Evolutionary conservation across 1,140 invertebrate species (phyloP).

Genomic region (Bicyclus anynana): DNA sequence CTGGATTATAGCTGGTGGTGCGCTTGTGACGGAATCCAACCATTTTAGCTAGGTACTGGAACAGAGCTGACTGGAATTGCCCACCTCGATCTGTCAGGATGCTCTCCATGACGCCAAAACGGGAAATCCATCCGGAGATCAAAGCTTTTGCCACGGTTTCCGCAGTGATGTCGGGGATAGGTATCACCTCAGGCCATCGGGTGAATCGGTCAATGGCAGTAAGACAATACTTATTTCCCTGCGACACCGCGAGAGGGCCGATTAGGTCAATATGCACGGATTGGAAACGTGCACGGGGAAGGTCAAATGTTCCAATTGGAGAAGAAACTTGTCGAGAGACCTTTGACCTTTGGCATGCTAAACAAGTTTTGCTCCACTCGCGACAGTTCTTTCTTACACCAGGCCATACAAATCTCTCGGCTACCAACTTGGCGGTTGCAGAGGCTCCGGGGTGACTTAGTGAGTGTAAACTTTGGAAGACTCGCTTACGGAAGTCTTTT

Average conservation of each 20-base stretch:
- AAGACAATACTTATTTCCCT: slow-evolving; percentile 16
- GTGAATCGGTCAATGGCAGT: slow-evolving; percentile 17
- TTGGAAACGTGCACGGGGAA: slow-evolving; percentile 13
- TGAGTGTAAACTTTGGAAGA: slow-evolving; percentile 2
- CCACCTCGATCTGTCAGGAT: slow-evolving; percentile 15
- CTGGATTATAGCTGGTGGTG: slow-evolving; percentile 14
- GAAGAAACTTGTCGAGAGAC: slow-evolving; percentile 15
- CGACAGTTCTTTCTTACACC: slow-evolving; percentile 18
- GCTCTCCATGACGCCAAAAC: slow-evolving; percentile 15
- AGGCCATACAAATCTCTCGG: slow-evolving; percentile 20
- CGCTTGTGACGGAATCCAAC: slow-evolving; percentile 1
- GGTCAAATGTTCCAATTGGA: slow-evolving; percentile 7
- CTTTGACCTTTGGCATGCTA: slow-evolving; percentile 20
- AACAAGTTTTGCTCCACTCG: slow-evolving; percentile 12
- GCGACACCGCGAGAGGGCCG: slow-evolving; percentile 15
- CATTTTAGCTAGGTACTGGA: slow-evolving; percentile 5
- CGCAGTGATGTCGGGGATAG: slow-evolving; percentile 18
- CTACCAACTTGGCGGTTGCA: slow-evolving; percentile 12
- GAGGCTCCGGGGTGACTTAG: too few species aligned
- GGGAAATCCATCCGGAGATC: slow-evolving; percentile 13
- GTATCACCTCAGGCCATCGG: slow-evolving; percentile 18
- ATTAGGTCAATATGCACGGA: slow-evolving; percentile 14
- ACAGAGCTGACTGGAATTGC: slow-evolving; percentile 23
- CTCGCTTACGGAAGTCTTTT: not conserved
- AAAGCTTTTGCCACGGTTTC: slow-evolving; percentile 20